Evolutionary conservation across 1,140 invertebrate genomes (phyloP).

Genomic region (Microplitis demolitor): DNA sequence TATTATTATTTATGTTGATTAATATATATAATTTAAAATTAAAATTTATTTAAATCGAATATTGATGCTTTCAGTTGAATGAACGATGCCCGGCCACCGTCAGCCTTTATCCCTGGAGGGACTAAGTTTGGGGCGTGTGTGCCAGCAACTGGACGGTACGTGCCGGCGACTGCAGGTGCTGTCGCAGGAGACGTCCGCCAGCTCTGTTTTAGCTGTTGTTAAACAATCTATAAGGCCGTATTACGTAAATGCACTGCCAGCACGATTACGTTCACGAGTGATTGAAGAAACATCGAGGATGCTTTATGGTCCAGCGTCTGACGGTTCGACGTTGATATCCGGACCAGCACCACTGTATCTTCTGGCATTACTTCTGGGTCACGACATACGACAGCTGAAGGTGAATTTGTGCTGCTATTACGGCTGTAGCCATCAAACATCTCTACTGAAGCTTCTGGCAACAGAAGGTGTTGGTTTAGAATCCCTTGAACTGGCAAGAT

Average conservation of each 20-base stretch:
- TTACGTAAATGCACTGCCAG: slow-evolving; percentile 54
- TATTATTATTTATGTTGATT: no score
- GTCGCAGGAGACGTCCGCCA: slow-evolving; percentile 56
- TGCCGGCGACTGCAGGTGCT: slow-evolving; percentile 57
- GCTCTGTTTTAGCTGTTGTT: slow-evolving; percentile 51
- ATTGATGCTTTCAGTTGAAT: slow-evolving; percentile 33
- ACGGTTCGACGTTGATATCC: slow-evolving; percentile 50
- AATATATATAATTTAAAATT: neutral
- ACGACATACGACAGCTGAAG: slow-evolving; percentile 56
- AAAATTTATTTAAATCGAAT: neutral
- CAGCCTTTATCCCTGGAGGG: slow-evolving; percentile 56
- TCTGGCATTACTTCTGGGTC: slow-evolving; percentile 54
- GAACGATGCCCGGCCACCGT: slow-evolving; percentile 58
- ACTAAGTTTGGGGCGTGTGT: slow-evolving; percentile 56
- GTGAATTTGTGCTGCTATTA: slow-evolving; percentile 63
- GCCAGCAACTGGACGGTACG: slow-evolving; percentile 55
- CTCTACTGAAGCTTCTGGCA: slow-evolving; percentile 54
- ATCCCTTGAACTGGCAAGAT: slow-evolving; percentile 55
- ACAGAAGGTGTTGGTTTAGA: slow-evolving; percentile 55
- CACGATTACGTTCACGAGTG: slow-evolving; percentile 50
- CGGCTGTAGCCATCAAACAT: slow-evolving; percentile 62
- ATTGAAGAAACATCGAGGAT: slow-evolving; percentile 55
- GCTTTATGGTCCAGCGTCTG: slow-evolving; percentile 49
- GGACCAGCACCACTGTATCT: slow-evolving; percentile 58
- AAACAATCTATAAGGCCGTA: slow-evolving; percentile 57